These are phyloP conservation scores for Melanotaenia maccullochi DNA, from an alignment of 2,797 vertebrate genomes.

Conservation along the genomic window DNA sequence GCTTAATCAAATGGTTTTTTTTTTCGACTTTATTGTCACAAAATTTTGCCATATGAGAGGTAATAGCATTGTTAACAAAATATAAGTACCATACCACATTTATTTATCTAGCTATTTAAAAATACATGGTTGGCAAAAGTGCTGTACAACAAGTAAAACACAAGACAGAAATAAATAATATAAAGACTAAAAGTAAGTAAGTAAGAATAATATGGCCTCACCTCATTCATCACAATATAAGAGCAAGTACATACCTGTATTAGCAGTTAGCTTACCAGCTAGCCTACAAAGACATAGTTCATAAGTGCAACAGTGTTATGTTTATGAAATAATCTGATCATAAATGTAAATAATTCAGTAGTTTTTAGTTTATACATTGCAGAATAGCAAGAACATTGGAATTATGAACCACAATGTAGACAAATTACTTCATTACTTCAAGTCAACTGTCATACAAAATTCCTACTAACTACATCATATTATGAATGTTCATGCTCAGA, in stretches of 20 bases:
- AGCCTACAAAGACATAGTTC: too few species aligned
- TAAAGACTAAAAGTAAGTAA: too few species aligned
- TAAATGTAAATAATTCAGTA: too few species aligned
- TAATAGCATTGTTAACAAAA: too few species aligned
- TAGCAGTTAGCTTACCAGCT: too few species aligned
- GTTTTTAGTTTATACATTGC: too few species aligned
- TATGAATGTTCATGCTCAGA: constrained; percentile 7
- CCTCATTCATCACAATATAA: neutral
- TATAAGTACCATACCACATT: neutral
- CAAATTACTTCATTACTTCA: neutral
- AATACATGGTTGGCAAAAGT: too few species aligned
- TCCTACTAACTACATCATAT: constrained; percentile 19
- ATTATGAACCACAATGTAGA: neutral
- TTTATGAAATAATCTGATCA: too few species aligned
- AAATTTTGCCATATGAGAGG: neutral
- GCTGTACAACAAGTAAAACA: too few species aligned
- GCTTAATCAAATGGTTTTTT: neutral
- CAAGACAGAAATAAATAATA: too few species aligned
- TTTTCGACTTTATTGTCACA: neutral
- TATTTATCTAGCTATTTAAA: too few species aligned
- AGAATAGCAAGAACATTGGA: neutral
- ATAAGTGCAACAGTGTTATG: too few species aligned
- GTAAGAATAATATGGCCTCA: neutral
- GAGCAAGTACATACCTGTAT: neutral
- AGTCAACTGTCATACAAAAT: neutral